A percentile compares a stretch with the other conserved stretches of the same genome.
Evolutionary conservation across 1,140 invertebrate genomes (phyloP).

Genomic region (Heliconius congener): DNA sequence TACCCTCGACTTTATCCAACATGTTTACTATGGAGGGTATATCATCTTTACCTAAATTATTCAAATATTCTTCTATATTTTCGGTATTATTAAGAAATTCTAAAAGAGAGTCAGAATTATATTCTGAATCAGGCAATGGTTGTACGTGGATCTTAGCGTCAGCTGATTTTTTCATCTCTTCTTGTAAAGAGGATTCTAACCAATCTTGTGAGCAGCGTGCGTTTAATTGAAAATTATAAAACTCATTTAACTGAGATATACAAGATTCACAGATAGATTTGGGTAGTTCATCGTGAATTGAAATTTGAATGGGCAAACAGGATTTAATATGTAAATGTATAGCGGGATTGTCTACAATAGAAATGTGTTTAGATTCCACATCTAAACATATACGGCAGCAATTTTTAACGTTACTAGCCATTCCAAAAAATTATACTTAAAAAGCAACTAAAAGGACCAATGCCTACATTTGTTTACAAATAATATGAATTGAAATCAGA

Average conservation of each 20-base stretch:
- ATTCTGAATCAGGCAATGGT: constrained; percentile 72
- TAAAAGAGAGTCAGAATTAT: constrained; percentile 73
- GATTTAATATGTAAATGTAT: constrained; percentile 68
- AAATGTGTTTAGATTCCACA: constrained; percentile 59
- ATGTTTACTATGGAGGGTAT: constrained; percentile 69
- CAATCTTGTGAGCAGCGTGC: constrained; percentile 72
- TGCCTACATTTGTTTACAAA: background rate
- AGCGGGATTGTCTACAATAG: constrained; percentile 60
- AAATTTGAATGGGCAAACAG: constrained; percentile 59
- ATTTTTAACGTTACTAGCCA: constrained; percentile 58
- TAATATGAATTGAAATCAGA: background rate
- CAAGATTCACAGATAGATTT: constrained; percentile 65
- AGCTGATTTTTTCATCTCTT: constrained; percentile 54
- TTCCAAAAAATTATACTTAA: constrained; percentile 30
- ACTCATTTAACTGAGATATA: constrained; percentile 63
- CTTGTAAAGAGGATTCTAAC: constrained; percentile 65
- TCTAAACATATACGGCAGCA: constrained; percentile 73
- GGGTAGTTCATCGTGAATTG: constrained; percentile 57
- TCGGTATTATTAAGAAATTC: constrained; percentile 75
- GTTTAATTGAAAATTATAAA: constrained; percentile 74
- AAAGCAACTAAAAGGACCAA: background rate
- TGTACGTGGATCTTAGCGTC: constrained; percentile 64
- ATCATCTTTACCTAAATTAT: constrained; percentile 74
- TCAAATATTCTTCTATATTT: constrained; percentile 75
- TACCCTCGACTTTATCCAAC: constrained; percentile 61